Evolutionary conservation across 2,888 invertebrate genomes (phyloP).

Genomic region (Perizoma affinitatum): DNA sequence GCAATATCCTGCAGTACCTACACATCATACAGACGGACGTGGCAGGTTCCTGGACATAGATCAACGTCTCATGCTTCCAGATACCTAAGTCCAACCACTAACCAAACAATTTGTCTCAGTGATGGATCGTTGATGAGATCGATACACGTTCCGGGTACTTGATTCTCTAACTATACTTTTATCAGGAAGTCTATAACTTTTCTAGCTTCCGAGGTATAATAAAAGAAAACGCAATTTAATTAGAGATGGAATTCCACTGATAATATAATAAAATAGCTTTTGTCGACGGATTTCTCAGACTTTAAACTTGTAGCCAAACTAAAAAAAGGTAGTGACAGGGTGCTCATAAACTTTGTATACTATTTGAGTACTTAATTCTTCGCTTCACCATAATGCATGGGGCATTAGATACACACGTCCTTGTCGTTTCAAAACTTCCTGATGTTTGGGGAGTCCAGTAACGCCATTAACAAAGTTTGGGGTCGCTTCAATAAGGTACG

Average conservation of each 20-base stretch:
- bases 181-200: no score
- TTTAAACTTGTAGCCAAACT: not conserved
- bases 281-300: constrained; percentile 4
- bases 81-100: constrained; percentile 1
- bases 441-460: constrained; percentile 20
- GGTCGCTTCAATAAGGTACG: constrained; percentile 25
- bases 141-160: not conserved
- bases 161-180: not conserved
- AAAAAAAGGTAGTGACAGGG: not conserved
- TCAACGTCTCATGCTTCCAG: not conserved
- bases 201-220: constrained; percentile 17
- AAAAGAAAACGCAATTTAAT: constrained; percentile 29
- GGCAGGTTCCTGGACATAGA: not conserved
- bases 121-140: constrained; percentile 9
- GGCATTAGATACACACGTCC: constrained; percentile 5
- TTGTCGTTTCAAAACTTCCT: constrained; percentile 5
- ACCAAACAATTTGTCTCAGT: constrained; percentile 11
- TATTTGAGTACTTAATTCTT: no score
- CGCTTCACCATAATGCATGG: no score
- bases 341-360: not conserved
- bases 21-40: not conserved
- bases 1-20: not conserved
- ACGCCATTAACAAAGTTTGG: constrained; percentile 28
- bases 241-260: constrained; percentile 24
- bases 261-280: constrained; percentile 45